Conservation (phyloP, 2,113 vertebrate genomes). For the Sitta europaea region DNA sequence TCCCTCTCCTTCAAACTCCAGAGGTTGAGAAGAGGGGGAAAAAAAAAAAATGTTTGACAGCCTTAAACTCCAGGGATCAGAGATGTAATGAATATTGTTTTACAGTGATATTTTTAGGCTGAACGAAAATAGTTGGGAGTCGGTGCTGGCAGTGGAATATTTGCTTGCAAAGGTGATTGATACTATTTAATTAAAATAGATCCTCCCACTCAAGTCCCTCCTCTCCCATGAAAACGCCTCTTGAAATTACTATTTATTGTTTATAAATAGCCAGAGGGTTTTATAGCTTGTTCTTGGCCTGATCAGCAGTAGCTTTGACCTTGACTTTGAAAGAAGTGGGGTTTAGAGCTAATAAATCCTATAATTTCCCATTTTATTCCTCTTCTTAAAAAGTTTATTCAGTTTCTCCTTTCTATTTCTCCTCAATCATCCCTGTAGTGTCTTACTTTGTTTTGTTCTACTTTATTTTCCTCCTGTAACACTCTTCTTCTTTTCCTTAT, state of each 20-base stretch:
- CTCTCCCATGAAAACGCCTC: background rate
- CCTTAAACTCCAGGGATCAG: background rate
- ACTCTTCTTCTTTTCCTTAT: background rate
- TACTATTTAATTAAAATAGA: constrained; percentile 19
- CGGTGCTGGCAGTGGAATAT: background rate
- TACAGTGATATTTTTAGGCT: background rate
- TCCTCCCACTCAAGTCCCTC: background rate
- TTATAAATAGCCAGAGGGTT: background rate
- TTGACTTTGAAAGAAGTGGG: background rate
- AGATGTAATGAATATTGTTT: background rate
- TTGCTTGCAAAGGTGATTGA: background rate
- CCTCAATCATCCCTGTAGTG: background rate
- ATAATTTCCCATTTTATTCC: background rate
- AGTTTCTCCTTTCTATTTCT: background rate
- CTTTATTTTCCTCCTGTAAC: background rate
- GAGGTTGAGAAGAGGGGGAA: background rate
- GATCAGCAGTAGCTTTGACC: background rate
- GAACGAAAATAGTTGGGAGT: background rate
- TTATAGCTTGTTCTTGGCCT: background rate
- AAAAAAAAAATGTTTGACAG: background rate
- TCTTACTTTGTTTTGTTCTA: background rate
- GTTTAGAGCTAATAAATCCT: background rate
- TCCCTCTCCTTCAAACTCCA: background rate
- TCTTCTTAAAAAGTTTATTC: background rate
- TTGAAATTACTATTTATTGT: background rate